phyloP scores from a whole-genome alignment of 2,888 invertebrate genomes.

The Caenorhabditis drosophilae region DNA sequence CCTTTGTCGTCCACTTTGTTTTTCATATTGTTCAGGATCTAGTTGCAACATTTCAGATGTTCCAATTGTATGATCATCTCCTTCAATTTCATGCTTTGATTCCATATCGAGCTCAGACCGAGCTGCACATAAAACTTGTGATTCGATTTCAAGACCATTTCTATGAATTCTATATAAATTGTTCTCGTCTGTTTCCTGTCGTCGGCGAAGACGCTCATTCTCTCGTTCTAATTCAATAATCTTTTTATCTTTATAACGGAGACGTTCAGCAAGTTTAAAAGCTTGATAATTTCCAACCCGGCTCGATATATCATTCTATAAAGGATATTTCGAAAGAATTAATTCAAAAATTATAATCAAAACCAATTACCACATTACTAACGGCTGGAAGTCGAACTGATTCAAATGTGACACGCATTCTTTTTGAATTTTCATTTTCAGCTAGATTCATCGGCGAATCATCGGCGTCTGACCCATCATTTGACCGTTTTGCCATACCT shows the following conservation, averaged over 20 bases:
- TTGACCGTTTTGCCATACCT: slow-evolving; percentile 35
- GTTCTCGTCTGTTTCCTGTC: slow-evolving; percentile 95
- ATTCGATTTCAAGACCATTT: slow-evolving; percentile 81
- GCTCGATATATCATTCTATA: slow-evolving; percentile 60
- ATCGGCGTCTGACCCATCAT: slow-evolving; percentile 26
- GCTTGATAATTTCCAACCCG: slow-evolving; percentile 80
- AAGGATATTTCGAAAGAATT: slow-evolving; percentile 1
- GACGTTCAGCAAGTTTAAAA: slow-evolving; percentile 83
- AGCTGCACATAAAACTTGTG: not conserved
- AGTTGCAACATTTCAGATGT: not conserved
- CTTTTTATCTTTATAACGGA: slow-evolving; percentile 87
- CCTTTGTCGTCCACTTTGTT: not conserved
- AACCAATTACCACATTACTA: slow-evolving; percentile 51
- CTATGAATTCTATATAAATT: slow-evolving; percentile 95
- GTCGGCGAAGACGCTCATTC: slow-evolving; percentile 89
- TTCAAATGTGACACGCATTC: slow-evolving; percentile 57
- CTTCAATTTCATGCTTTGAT: not conserved
- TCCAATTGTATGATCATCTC: not conserved
- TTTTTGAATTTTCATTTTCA: slow-evolving; percentile 38
- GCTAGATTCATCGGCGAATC: slow-evolving; percentile 1
- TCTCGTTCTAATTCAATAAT: slow-evolving; percentile 86
- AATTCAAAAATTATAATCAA: not conserved
- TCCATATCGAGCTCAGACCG: not conserved
- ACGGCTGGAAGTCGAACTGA: slow-evolving; percentile 61
- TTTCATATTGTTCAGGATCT: not conserved